These are phyloP conservation scores for Nasonia giraulti DNA, from an alignment of 1,140 invertebrate genomes.

Conservation along the genomic window DNA sequence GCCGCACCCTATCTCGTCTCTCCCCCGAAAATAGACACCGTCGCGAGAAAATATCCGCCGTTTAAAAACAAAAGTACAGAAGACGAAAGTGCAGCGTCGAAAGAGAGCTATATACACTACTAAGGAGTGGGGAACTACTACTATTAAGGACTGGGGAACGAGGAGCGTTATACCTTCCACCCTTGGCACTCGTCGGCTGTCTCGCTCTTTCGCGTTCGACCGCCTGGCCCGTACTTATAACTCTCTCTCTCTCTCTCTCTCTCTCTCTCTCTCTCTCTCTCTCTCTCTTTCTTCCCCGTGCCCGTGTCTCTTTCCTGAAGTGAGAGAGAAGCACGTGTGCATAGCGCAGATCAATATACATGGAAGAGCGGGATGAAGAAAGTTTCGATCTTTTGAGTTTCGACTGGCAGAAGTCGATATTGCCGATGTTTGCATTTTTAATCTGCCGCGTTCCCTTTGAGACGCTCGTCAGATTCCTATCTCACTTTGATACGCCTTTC, in stretches of 20 bases:
- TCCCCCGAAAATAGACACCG: not conserved
- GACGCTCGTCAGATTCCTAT: not conserved
- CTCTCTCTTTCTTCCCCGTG: conserved; percentile 50
- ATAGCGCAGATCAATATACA: conserved; percentile 13
- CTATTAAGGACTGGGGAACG: too few species aligned
- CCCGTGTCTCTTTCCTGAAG: not conserved
- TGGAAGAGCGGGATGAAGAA: not conserved
- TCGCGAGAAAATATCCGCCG: too few species aligned
- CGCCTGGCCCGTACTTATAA: too few species aligned
- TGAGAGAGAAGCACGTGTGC: conserved; percentile 9
- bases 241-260: too few species aligned
- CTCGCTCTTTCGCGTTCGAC: too few species aligned
- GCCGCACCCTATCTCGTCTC: too few species aligned
- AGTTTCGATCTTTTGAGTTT: conserved; percentile 24
- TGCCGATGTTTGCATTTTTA: conserved; percentile 31
- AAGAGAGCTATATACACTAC: too few species aligned
- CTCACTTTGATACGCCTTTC: not conserved
- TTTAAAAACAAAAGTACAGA: too few species aligned
- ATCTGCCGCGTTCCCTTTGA: not conserved
- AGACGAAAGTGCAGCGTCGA: too few species aligned
- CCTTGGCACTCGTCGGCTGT: too few species aligned
- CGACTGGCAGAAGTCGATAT: not conserved
- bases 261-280: not conserved
- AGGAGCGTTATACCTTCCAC: too few species aligned
- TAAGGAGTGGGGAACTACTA: too few species aligned